These are phyloP conservation scores for Phoxinus dragarum DNA, from an alignment of 2,797 vertebrate species.

Conservation along the genomic window DNA sequence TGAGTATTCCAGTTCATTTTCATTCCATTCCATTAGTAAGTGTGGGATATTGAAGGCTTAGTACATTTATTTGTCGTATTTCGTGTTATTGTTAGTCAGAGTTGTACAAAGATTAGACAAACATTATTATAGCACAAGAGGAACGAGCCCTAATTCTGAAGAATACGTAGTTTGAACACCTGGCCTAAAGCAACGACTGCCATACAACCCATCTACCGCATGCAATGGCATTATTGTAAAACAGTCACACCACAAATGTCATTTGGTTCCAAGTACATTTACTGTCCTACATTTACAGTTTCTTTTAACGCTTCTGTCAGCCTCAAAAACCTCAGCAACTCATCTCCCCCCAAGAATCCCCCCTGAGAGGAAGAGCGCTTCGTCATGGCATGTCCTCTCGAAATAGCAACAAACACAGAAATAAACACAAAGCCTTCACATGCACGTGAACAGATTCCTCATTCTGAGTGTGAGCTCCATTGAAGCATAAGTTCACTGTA, in stretches of 20 bases:
- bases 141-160: background rate
- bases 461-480: background rate
- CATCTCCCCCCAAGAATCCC: constrained; percentile 51
- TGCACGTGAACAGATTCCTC: constrained; percentile 13
- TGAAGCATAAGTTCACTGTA: background rate
- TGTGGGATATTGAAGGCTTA: background rate
- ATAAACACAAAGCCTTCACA: constrained; percentile 30
- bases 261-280: constrained; percentile 32
- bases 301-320: constrained; percentile 11
- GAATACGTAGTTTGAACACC: background rate
- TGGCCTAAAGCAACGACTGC: background rate
- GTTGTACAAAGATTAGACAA: background rate
- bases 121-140: background rate
- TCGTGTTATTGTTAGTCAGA: constrained; percentile 26
- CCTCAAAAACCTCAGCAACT: constrained; percentile 30
- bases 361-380: constrained; percentile 53
- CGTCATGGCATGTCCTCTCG: constrained; percentile 30
- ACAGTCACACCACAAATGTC: constrained; percentile 40
- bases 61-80: background rate
- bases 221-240: background rate
- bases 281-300: constrained; percentile 4
- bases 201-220: background rate
- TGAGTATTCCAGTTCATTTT: background rate
- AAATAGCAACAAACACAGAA: constrained; percentile 51
- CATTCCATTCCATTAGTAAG: background rate